Evolutionary conservation across 2,113 vertebrate genomes (phyloP), one percentile per base, ranked within the genome.

Genomic region (Dromiciops gliroides): DNA sequence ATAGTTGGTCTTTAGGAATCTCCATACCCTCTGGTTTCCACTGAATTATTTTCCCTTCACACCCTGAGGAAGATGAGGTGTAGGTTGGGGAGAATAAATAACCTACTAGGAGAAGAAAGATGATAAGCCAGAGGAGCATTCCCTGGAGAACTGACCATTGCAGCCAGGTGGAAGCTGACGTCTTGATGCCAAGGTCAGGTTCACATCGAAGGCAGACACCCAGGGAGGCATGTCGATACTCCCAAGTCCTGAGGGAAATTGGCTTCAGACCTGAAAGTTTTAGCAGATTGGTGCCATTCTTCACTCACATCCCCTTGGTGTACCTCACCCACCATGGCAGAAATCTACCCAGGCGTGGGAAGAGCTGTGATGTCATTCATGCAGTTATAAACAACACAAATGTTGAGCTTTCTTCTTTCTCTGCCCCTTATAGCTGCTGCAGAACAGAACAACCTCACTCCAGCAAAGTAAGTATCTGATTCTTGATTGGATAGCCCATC

Each of bases 381-480:
- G 2, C 6, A 2, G 10, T 44, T 44, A 83, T 67, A 22, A 83
- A 44, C 67, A 83, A 8, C 67, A 8, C n/a, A 44, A 19, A 25
- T 0, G 2, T 23, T 11, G 47, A 22, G n/a, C 19, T 83, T 83
- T 83, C 89, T 89, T 92, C 47, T 92, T 28, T 60, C 24, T 91
- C 50, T 94, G 10, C n/a, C 83, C 67, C 24, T 95, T 98, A 93
- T 98, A 98, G 98, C 83, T 97, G 93, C 97, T 90, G 56, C 0
- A 0, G 95, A 98, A 92, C 98, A 98, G 2, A 91, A 93, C 44
- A 94, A 95, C 93, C 8, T 98, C 95, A 95, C 53, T 94, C 97
- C 96, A 0, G 90, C 96, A 93, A 98, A 97, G 98, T 99, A 93
- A 98, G 98, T 49, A 0, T n/a, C 10, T 14, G 1, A 48, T 26